These are phyloP conservation scores for Dipodomys stephensi DNA, from an alignment of 2,113 vertebrate genomes.

Conservation along the genomic window DNA sequence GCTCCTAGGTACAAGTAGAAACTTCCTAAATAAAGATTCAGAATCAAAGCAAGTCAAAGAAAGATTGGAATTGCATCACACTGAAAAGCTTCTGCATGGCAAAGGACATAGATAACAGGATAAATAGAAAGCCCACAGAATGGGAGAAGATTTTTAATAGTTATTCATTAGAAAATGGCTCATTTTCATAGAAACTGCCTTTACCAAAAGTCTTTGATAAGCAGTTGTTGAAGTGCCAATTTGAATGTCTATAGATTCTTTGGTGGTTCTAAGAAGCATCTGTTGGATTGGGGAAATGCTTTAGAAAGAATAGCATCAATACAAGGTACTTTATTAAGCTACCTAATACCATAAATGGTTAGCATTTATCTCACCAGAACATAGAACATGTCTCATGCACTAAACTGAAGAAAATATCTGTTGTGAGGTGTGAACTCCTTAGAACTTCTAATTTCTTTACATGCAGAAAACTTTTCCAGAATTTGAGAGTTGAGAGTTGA, in stretches of 20 bases:
- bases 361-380: background rate
- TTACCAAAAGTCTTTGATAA: background rate
- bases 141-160: too few relatives aligned
- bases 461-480: background rate
- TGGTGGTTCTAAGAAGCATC: background rate
- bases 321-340: background rate
- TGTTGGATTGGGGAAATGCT: background rate
- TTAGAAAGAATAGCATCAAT: background rate
- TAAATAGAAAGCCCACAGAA: too few relatives aligned
- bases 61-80: too few relatives aligned
- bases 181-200: background rate
- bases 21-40: too few relatives aligned
- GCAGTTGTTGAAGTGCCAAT: background rate
- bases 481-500: background rate
- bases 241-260: background rate
- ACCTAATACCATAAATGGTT: background rate
- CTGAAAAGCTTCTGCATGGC: too few relatives aligned
- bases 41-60: too few relatives aligned
- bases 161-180: too few relatives aligned
- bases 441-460: background rate
- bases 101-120: too few relatives aligned
- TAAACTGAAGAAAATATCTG: background rate
- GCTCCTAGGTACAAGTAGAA: too few relatives aligned
- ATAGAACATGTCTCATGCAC: background rate
- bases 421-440: background rate